These are phyloP conservation scores for Salvator merianae DNA, from an alignment of 2,113 vertebrate genomes.

Conservation along the genomic window DNA sequence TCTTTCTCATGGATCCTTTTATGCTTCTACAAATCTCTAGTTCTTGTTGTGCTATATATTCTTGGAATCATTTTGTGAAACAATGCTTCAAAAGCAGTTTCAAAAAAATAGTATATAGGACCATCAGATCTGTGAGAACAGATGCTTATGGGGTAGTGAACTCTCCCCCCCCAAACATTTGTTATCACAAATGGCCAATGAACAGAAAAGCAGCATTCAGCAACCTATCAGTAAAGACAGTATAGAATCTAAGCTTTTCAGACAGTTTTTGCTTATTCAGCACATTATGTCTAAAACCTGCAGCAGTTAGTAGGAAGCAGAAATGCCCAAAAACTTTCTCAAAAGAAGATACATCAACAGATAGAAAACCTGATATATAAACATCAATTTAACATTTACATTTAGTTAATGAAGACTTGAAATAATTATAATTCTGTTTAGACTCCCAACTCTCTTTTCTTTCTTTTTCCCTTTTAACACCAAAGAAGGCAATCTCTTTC, in stretches of 20 bases:
- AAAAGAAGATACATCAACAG: neutral
- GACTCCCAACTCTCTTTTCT: neutral
- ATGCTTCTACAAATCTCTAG: neutral
- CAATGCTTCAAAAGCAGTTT: neutral
- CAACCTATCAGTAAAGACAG: neutral
- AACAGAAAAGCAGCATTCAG: neutral
- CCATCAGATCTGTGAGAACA: neutral
- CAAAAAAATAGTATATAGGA: neutral
- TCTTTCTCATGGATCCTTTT: neutral
- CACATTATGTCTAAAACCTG: neutral
- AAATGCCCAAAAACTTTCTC: too few relatives aligned
- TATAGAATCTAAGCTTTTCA: neutral
- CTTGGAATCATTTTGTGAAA: neutral
- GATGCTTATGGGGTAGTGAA: neutral
- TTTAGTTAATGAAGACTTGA: neutral
- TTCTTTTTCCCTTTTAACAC: neutral
- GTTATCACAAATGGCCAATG: neutral
- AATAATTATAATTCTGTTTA: neutral
- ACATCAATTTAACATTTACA: neutral
- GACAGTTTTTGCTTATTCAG: neutral
- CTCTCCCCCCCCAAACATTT: neutral
- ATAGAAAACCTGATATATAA: neutral
- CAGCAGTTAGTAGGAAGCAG: neutral
- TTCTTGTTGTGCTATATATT: neutral
- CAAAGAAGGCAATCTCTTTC: slow-evolving; percentile 12